Evolutionary conservation across 2,797 vertebrate species (phyloP), one percentile per base, ranked within the genome.

Genomic region (Tangara arthus): DNA sequence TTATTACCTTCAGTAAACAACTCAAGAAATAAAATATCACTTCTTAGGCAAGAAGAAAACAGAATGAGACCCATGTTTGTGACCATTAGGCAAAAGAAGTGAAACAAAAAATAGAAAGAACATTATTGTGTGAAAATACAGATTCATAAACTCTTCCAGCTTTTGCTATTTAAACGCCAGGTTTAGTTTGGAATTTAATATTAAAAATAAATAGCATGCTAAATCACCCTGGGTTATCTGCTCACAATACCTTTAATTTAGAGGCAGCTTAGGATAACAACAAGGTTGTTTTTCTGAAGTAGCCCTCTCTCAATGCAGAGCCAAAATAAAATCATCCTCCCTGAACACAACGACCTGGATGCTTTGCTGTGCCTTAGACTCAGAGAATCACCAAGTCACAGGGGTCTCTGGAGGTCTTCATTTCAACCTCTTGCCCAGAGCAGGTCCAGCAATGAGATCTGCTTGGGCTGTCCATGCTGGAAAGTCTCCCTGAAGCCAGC

Each of bases 171-270:
- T 79, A 93, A 84, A 87, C 56, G 37, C 70, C 75, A 91, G 44
- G 23, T 78, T 70, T 41, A 59, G 30, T 47, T 59, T 59, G 28
- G 44, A 91, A 86, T 60, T 80, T 34, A 87, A 22, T 65, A 91
- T 56, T 73, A 83, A 94, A 87, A 80, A 77, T 35, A 85, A 91
- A 85, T 32, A 94, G 41, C 49, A 82, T 13, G 12, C 27, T 73
- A 94, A 79, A 90, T 65, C 79, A 75, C 47, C 34, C 75, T 34
- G 34, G 55, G 46, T 72, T 69, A 76, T n/a, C 42, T 46, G 30
- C 70, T 87, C n/a, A 53, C 46, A 35, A 12, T 22, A 41, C 15
- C 70, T 76, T 21, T 30, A 52, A 59, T 50, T 76, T 32, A 42
- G 59, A 46, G 34, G 8, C 22, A 61, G 66, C 26, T 64, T 26